These are phyloP conservation scores for Alces alces DNA, from an alignment of 2,113 vertebrate species.

Conservation along the genomic window DNA sequence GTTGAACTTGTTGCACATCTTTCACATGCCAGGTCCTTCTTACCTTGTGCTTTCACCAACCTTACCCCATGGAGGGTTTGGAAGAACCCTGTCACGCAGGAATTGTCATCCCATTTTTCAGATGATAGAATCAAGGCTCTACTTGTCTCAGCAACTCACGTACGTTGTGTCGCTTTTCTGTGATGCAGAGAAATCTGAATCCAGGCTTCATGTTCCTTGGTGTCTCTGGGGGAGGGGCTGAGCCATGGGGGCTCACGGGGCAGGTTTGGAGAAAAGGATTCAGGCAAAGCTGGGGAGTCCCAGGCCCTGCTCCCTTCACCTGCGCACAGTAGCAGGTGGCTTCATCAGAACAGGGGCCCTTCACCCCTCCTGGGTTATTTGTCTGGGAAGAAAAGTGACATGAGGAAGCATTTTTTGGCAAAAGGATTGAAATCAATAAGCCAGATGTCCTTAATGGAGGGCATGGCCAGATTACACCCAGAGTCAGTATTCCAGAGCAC, in stretches of 20 bases:
- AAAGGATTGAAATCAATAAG: neutral
- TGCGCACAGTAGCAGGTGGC: neutral
- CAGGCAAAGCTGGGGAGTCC: neutral
- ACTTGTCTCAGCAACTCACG: neutral
- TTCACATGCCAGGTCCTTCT: neutral
- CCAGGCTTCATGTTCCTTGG: rapidly evolving
- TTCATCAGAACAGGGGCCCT: neutral
- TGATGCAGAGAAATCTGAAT: neutral
- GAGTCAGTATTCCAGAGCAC: neutral
- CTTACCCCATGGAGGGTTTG: neutral
- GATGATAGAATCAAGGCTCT: neutral
- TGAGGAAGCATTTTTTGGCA: neutral
- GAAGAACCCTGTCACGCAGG: neutral
- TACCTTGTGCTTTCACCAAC: neutral
- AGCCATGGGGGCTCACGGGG: rapidly evolving
- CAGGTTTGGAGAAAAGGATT: neutral
- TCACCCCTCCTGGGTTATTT: neutral
- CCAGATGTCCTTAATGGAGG: neutral
- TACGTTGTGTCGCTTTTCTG: neutral
- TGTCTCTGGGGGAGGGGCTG: neutral
- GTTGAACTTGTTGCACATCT: neutral
- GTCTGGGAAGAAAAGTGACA: neutral
- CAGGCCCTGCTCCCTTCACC: neutral
- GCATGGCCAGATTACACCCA: neutral
- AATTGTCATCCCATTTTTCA: neutral